phyloP scores from a whole-genome alignment of 2,797 vertebrate species.

The Gobio occitaniae region DNA sequence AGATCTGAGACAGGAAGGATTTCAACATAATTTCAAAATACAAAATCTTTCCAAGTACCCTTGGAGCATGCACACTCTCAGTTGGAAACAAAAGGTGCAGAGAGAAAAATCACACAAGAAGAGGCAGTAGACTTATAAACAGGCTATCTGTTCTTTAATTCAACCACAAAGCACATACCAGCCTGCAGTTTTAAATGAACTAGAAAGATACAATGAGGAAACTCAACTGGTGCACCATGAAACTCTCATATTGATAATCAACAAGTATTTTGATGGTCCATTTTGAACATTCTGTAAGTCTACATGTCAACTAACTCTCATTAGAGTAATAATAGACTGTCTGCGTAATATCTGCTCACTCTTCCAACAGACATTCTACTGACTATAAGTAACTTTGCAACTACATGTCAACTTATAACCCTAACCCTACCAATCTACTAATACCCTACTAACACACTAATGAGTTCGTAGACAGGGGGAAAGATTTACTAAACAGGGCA shows the following conservation, averaged over 20 bases:
- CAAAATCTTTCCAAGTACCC: neutral
- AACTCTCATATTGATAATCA: neutral
- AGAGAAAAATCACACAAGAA: neutral
- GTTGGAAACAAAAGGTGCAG: neutral
- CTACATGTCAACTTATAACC: too few species aligned
- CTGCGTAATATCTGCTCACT: too few species aligned
- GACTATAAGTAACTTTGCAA: too few species aligned
- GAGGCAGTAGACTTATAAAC: neutral
- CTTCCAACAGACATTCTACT: too few species aligned
- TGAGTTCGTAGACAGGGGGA: too few species aligned
- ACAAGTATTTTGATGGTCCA: too few species aligned
- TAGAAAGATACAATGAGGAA: neutral
- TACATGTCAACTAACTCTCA: too few species aligned
- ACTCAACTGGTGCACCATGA: neutral
- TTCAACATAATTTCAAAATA: neutral
- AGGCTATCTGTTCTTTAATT: neutral
- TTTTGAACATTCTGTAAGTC: too few species aligned
- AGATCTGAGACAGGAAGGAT: neutral
- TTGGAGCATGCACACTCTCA: neutral
- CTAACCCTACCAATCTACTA: too few species aligned
- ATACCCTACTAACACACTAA: too few species aligned
- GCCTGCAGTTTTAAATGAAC: neutral
- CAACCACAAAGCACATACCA: slow-evolving; percentile 5
- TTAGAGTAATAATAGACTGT: too few species aligned
- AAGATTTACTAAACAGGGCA: too few species aligned